These are phyloP conservation scores for Leucophenga maculata DNA, from an alignment of 2,888 invertebrate species.

Conservation along the genomic window DNA sequence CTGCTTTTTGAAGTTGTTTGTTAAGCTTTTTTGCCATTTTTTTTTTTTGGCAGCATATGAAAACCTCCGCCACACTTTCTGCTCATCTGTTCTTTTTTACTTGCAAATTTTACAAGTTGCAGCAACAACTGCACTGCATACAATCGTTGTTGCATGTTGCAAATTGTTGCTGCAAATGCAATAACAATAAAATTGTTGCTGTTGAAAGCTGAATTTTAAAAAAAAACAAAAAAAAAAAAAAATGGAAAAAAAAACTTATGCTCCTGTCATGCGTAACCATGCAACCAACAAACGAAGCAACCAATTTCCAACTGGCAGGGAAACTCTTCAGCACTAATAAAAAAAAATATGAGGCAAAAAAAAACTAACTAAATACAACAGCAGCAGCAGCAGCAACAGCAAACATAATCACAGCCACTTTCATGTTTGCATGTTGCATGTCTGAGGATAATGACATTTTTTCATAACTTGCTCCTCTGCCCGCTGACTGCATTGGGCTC, in stretches of 20 bases:
- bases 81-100: no score
- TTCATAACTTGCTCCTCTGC: no score
- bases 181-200: slow-evolving; percentile 25
- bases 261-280: slow-evolving; percentile 55
- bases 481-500: no score
- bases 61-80: no score
- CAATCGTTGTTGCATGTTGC: slow-evolving; percentile 55
- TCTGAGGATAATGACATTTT: slow-evolving; percentile 24
- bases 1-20: no score
- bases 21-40: no score
- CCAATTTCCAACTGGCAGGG: not conserved
- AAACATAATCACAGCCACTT: slow-evolving; percentile 19
- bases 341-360: not conserved
- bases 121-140: no score
- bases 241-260: no score
- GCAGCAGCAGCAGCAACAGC: not conserved
- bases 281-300: slow-evolving; percentile 35
- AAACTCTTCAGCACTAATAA: not conserved
- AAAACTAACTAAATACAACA: not conserved
- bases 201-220: not conserved
- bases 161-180: slow-evolving; percentile 43
- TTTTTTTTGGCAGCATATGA: no score
- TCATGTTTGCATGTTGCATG: slow-evolving; percentile 24
- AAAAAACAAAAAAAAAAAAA: no score
- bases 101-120: no score